Base-by-base conservation (phyloP, 1,140 invertebrate species). In the Caenorhabditis remanei region DNA sequence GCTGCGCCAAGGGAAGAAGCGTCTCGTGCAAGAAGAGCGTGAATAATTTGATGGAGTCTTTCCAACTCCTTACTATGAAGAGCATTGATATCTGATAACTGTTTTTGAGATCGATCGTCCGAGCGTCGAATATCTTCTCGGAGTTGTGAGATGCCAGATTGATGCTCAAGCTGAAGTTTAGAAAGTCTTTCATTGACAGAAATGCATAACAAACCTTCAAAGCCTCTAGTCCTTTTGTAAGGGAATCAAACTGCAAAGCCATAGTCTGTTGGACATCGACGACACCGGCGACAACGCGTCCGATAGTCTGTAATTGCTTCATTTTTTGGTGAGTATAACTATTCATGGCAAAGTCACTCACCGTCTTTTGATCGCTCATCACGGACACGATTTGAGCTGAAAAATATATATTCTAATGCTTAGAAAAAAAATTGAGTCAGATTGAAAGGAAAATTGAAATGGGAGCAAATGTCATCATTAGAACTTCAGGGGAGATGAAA, bases 21-120 rank as follows among this genome's bases (percentile, higher is more conserved):
- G 13, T 41, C 53, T 41, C 82, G 83, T 8, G 83, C n/a, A 21
- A 85, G 84, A 67, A 85, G 84, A 24, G 84, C 50, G 2, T 65
- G 56, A 16, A 85, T 85, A 41, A 85, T 85, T 40, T 65, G 55
- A 65, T 85, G 84, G 67, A 85, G 84, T 63, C 84, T 58, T 8
- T 85, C 84, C 41, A 85, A 43, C 46, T 85, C 84, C 24, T 65
- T 85, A 19, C 40, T 19, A 24, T 85, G 84, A 67, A 16, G 13
- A 11, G 71, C 46, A 4, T n/a, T 50, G 1, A 50, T 21, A 11
- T 79, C 71, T 7, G 71, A 79, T 11, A 50, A 24, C 46, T 79
- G 71, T 24, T 79, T 79, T 11, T 79, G 71, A 53, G 46, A 79
- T 24, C 71, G 19, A 79, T 79, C 71, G 4, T 79, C 71, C 7